Percentiles rank a stretch among this genome's conserved stretches.
These are phyloP conservation scores for Solenopsis invicta DNA, from an alignment of 1,140 invertebrate species.

Conservation along the genomic window DNA sequence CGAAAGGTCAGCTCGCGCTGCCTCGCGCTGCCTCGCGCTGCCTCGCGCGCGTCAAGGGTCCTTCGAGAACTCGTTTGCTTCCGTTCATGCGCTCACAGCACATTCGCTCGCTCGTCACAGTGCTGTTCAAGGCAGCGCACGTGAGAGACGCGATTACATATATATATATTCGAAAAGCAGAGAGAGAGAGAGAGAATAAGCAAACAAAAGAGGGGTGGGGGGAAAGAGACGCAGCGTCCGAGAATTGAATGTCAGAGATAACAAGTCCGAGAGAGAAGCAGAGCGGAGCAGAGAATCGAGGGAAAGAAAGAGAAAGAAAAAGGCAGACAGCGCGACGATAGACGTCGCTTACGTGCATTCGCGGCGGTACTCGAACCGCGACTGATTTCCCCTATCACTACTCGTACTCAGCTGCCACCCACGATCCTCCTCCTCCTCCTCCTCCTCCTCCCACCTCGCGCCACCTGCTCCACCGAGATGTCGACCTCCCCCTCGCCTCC, in stretches of 20 bases:
- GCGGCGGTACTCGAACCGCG: conserved; percentile 80
- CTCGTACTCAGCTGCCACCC: conserved; percentile 75
- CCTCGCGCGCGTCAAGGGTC: background rate
- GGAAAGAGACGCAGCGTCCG: conserved; percentile 7
- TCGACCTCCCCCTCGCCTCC: conserved; percentile 26
- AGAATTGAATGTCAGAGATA: conserved; percentile 26
- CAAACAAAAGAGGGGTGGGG: background rate
- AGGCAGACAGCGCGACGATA: conserved; percentile 39
- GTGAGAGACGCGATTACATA: conserved; percentile 14
- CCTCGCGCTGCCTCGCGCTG: too few species aligned
- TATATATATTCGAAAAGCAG: conserved; percentile 38
- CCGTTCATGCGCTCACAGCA: conserved; percentile 35
- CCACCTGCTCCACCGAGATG: conserved; percentile 58
- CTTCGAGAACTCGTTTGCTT: conserved; percentile 24
- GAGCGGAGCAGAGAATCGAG: conserved; percentile 1
- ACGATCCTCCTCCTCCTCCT: conserved; percentile 54
- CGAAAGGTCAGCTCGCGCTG: conserved; percentile 35
- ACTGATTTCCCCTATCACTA: conserved; percentile 82
- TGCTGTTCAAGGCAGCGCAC: background rate
- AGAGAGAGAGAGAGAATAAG: conserved; percentile 17
- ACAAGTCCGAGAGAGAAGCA: background rate
- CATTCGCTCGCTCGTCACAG: background rate
- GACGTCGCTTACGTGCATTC: conserved; percentile 66
- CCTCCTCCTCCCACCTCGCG: conserved; percentile 68
- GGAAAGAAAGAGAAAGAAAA: conserved; percentile 3